Conservation (phyloP, 2,888 invertebrate species). For the Perizoma flavofasciatum region DNA sequence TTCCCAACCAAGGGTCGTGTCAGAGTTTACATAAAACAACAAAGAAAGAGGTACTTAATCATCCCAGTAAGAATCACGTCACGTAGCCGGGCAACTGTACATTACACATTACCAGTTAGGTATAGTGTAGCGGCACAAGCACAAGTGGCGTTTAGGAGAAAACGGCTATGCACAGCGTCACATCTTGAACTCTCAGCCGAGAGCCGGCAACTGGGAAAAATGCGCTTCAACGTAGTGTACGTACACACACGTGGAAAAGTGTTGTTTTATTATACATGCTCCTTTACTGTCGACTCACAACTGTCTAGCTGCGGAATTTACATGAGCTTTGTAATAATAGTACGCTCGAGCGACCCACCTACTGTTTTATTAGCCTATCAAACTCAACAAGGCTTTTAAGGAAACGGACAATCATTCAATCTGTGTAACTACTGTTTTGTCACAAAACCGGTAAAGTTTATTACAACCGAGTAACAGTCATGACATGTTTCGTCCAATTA, state of each 20-base stretch:
- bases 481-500: constrained; percentile 25
- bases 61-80: constrained; percentile 40
- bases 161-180: constrained; percentile 37
- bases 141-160: constrained; percentile 44
- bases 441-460: constrained; percentile 51
- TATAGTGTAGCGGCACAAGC: constrained; percentile 32
- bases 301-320: constrained; percentile 41
- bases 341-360: constrained; percentile 33
- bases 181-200: constrained; percentile 37
- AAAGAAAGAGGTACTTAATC: constrained; percentile 30
- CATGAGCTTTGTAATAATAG: constrained; percentile 40
- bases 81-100: constrained; percentile 36
- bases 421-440: constrained; percentile 46
- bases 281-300: constrained; percentile 43
- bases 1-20: constrained; percentile 2
- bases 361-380: constrained; percentile 57
- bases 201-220: constrained; percentile 36
- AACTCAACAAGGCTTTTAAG: constrained; percentile 51
- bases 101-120: constrained; percentile 33
- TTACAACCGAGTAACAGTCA: constrained; percentile 41
- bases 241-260: constrained; percentile 35
- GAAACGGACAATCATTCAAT: constrained; percentile 57
- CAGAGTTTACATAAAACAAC: constrained; percentile 21
- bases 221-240: constrained; percentile 20
- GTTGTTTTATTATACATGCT: constrained; percentile 46